Evolutionary conservation across 2,797 vertebrate species (phyloP), one percentile per base, ranked within the genome.

Genomic region (Tinamus major): DNA sequence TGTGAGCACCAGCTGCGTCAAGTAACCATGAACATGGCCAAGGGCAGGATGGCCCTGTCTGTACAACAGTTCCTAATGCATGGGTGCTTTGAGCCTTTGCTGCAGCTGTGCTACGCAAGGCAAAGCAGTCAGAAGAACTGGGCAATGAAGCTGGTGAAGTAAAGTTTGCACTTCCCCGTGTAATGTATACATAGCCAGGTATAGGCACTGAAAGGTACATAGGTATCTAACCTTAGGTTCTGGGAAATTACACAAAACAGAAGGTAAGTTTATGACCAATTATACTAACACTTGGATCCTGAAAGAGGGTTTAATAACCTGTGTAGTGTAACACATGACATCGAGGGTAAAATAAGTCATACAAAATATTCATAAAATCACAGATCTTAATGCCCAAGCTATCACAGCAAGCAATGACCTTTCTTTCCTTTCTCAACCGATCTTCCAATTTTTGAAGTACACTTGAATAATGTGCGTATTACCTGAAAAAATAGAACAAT

Each of bases 81-180:
- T 31, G 46, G 7, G 6, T 33, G 9, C 10, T 81, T 88, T 51
- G 24, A 90, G 26, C 48, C 26, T 67, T 72, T 56, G 14, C 4
- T 9, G 56, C 6, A 46, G 20, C 7, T 51, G 4, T 61, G 51
- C 7, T 56, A 26, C 0, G 69, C 20, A 48, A 90, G 89, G 63
- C 12, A 74, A n/a, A 5, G 8, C 19, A 35, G 7, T 67, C 39
- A 82, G 64, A 93, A 85, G 69, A 3, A 74, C 41, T 1, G 21
- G 9, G 23, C 23, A 9, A 9, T 18, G 0, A 0, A 27, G 13
- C 0, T 46, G 18, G 23, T 42, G 26, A 71, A 58, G 53, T 23
- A 44, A 89, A 90, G 14, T 10, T 24, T 21, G 71, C 39, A 72
- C 26, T 80, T 78, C 56, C 27, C 8, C 24, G n/a, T 21, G 2